A percentile compares a stretch with the other conserved stretches of the same genome.
These are phyloP conservation scores for Tragelaphus strepsiceros DNA, from an alignment of 2,113 vertebrate genomes.

Conservation along the genomic window DNA sequence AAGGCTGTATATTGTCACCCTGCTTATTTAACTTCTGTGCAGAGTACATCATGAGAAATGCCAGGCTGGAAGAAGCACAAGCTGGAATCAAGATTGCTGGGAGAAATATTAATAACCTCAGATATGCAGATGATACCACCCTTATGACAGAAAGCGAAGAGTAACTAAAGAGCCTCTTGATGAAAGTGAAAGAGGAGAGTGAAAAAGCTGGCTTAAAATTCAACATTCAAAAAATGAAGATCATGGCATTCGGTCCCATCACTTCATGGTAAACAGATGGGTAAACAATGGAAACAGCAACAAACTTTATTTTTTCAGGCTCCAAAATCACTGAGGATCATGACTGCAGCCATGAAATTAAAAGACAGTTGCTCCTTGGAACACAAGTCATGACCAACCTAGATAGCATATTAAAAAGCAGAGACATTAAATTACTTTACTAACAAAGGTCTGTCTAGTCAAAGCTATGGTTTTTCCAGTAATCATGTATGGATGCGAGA, in stretches of 20 bases:
- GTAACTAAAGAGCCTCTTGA: neutral
- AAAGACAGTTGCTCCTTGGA: neutral
- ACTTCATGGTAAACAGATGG: neutral
- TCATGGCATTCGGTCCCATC: neutral
- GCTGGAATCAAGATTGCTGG: neutral
- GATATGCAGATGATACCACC: neutral
- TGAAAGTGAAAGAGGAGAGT: neutral
- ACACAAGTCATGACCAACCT: neutral
- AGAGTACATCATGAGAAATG: neutral
- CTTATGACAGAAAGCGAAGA: neutral
- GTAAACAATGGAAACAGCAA: neutral
- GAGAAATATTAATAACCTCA: neutral
- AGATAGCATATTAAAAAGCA: neutral
- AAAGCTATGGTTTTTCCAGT: neutral
- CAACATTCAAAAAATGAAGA: neutral
- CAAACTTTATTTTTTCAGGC: neutral
- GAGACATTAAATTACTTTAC: neutral
- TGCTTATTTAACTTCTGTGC: neutral
- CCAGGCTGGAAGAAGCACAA: neutral
- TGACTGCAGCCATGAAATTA: neutral
- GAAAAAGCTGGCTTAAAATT: neutral
- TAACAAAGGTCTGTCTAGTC: neutral
- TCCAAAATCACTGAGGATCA: neutral
- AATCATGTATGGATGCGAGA: neutral
- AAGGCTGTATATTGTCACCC: neutral